These are phyloP conservation scores for Leucosticte australis DNA, from an alignment of 2,113 vertebrate species.

Conservation along the genomic window DNA sequence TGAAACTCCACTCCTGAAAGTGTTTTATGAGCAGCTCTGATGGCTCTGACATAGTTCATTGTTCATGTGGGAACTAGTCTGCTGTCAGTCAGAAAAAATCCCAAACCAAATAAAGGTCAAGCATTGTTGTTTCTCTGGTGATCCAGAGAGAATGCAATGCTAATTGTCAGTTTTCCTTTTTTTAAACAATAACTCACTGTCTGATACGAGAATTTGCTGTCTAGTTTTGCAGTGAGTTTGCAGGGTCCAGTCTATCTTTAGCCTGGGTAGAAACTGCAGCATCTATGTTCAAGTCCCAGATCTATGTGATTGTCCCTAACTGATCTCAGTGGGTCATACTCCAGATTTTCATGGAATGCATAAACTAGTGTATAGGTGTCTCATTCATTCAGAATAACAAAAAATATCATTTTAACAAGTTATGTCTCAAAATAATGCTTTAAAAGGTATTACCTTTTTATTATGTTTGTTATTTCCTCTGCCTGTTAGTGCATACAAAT, in stretches of 20 bases:
- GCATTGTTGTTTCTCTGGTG: slow-evolving; percentile 9
- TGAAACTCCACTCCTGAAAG: slow-evolving; percentile 29
- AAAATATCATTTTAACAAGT: background rate
- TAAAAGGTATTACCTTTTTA: background rate
- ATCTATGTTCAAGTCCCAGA: background rate
- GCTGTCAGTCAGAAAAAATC: background rate
- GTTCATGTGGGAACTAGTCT: background rate
- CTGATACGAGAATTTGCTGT: background rate
- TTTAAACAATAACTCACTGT: background rate
- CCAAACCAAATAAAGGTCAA: slow-evolving; percentile 26
- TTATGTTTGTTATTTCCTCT: background rate
- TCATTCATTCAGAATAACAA: background rate
- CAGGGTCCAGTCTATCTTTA: background rate
- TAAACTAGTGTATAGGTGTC: background rate
- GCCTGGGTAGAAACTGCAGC: background rate
- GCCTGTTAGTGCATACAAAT: background rate
- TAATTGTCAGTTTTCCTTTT: background rate
- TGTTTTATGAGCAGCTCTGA: slow-evolving; percentile 2
- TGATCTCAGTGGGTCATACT: background rate
- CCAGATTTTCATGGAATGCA: background rate
- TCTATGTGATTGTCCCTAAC: background rate
- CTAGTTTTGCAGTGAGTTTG: background rate
- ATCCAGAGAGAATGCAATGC: background rate
- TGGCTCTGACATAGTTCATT: slow-evolving; percentile 5
- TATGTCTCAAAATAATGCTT: background rate